Evolutionary conservation across 2,113 vertebrate genomes (phyloP).

Genomic region (Brienomyrus longianalis): DNA sequence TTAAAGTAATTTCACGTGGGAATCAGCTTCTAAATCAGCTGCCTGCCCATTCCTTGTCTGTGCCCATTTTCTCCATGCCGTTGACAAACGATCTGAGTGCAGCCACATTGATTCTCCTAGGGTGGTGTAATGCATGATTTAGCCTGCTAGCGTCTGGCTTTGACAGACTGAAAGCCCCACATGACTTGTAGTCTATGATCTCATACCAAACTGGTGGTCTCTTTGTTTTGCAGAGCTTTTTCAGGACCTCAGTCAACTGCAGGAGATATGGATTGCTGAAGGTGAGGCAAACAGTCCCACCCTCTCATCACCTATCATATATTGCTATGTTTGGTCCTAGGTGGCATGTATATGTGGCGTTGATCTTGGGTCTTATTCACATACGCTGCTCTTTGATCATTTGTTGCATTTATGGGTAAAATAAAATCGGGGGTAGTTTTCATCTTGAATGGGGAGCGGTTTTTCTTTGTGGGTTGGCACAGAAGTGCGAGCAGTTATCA

Average conservation of each 20-base stretch:
- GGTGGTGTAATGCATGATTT: not conserved
- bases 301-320: not conserved
- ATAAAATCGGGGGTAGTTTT: not conserved
- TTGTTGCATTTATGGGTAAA: not conserved
- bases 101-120: not conserved
- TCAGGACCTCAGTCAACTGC: slow-evolving; percentile 80
- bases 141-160: not conserved
- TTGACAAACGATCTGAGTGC: not conserved
- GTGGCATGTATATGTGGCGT: not conserved
- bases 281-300: slow-evolving; percentile 29
- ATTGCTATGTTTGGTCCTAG: not conserved
- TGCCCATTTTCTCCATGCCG: not conserved
- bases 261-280: slow-evolving; percentile 85
- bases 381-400: not conserved
- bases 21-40: not conserved
- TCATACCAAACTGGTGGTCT: slow-evolving; percentile 7
- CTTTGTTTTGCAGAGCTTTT: slow-evolving; percentile 65
- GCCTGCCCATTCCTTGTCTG: not conserved
- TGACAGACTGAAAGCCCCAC: not conserved
- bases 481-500: not conserved
- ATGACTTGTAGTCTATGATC: not conserved
- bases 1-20: not conserved
- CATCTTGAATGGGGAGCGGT: not conserved
- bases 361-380: not conserved
- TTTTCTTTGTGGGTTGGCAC: not conserved